phyloP scores from a whole-genome alignment of 2,888 invertebrate genomes.

The Pogonocherus hispidulus region DNA sequence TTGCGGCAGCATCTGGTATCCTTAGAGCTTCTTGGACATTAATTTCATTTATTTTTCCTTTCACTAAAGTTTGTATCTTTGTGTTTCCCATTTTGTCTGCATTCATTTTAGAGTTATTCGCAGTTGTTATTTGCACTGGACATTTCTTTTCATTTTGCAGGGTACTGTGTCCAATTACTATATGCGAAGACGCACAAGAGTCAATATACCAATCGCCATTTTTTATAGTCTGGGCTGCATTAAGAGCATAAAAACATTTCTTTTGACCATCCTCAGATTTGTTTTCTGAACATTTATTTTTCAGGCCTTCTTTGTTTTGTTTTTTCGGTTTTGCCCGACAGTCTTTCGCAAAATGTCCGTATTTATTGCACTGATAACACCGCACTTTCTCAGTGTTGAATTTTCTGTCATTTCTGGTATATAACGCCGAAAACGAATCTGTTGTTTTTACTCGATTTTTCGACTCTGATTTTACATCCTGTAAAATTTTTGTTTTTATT shows the following conservation, averaged over 20 bases:
- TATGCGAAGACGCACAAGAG: neutral
- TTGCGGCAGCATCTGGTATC: conserved; percentile 4
- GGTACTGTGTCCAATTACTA: neutral
- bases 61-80: neutral
- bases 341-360: conserved; percentile 30
- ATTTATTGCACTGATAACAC: too few relatives aligned
- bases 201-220: conserved; percentile 1
- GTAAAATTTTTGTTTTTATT: too few relatives aligned
- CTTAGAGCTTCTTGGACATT: neutral
- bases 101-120: conserved; percentile 19
- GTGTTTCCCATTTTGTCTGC: conserved; percentile 1
- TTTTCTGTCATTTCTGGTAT: neutral
- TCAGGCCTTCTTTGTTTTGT: neutral
- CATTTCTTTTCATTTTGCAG: neutral
- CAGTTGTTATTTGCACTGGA: conserved; percentile 7
- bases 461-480: too few relatives aligned
- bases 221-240: conserved; percentile 8
- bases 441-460: too few relatives aligned
- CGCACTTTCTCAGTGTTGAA: neutral
- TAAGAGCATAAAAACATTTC: neutral
- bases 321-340: neutral
- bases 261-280: neutral
- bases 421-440: neutral
- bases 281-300: neutral
- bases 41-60: neutral